These are phyloP conservation scores for Melanotaenia duboulayi DNA, from an alignment of 2,113 vertebrate genomes.

Conservation along the genomic window DNA sequence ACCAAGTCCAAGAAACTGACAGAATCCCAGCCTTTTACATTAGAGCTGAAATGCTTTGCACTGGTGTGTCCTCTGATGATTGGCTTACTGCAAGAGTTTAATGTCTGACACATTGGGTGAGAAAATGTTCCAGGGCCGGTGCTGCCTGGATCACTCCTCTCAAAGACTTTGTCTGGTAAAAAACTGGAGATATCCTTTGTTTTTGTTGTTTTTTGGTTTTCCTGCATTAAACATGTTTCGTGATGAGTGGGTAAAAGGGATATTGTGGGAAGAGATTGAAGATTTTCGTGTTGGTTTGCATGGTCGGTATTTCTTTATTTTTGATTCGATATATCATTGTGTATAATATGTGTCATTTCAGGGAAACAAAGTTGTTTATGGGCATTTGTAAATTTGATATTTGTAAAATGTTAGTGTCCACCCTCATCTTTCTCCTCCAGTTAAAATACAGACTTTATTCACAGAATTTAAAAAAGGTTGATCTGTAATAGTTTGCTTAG, in stretches of 20 bases:
- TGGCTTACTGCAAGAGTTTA: background rate
- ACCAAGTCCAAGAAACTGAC: background rate
- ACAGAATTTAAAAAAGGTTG: conserved; percentile 22
- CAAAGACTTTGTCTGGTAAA: conserved; percentile 16
- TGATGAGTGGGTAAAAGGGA: conserved; percentile 15
- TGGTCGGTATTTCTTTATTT: conserved; percentile 20
- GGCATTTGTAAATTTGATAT: conserved; percentile 46
- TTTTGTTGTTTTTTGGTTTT: background rate
- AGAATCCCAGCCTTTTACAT: too few species aligned
- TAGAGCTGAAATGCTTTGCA: background rate
- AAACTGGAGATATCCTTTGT: conserved; percentile 45
- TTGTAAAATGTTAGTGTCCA: conserved; percentile 11
- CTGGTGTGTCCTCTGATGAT: background rate
- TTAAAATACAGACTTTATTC: conserved; percentile 43
- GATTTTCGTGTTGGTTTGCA: conserved; percentile 29
- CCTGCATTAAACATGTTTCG: background rate
- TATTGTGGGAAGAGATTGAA: background rate
- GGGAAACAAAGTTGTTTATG: conserved; percentile 43
- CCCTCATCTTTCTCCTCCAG: conserved; percentile 10
- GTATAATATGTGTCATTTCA: conserved; percentile 44
- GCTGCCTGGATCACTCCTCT: too few species aligned
- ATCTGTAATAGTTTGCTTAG: conserved; percentile 24
- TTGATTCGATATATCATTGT: conserved; percentile 11
- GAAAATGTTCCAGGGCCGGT: too few species aligned
- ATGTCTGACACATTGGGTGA: background rate